phyloP scores from a whole-genome alignment of 1,140 invertebrate species.

The Papilio aristodemus region DNA sequence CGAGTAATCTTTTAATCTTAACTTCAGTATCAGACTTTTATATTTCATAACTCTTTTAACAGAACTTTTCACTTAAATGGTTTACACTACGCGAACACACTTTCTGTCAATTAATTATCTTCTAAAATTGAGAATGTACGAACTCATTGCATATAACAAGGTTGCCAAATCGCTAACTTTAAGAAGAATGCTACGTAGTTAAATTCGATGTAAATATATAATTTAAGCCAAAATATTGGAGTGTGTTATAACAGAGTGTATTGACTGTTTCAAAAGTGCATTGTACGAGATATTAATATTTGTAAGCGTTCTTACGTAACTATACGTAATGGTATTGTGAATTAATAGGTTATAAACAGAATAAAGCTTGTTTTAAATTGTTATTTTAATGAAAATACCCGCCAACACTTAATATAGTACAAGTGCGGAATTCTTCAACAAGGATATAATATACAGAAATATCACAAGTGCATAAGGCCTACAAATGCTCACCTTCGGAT shows the following conservation, averaged over 20 bases:
- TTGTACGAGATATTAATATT: constrained; percentile 50
- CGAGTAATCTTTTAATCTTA: neutral
- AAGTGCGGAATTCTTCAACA: neutral
- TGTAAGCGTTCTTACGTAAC: constrained; percentile 56
- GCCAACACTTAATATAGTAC: neutral
- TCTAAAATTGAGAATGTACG: constrained; percentile 55
- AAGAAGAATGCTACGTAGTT: constrained; percentile 66
- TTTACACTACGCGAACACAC: constrained; percentile 38
- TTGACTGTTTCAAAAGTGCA: constrained; percentile 58
- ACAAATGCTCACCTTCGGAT: neutral
- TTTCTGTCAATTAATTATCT: constrained; percentile 74
- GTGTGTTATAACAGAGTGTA: constrained; percentile 68
- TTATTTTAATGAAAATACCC: constrained; percentile 35
- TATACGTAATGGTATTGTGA: constrained; percentile 58
- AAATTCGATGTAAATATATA: constrained; percentile 73
- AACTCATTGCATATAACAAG: constrained; percentile 63
- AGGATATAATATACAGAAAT: constrained; percentile 3
- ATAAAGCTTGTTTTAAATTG: constrained; percentile 78
- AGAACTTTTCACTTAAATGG: constrained; percentile 28
- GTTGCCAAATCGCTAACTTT: constrained; percentile 76
- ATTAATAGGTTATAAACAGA: constrained; percentile 66
- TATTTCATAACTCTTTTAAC: neutral
- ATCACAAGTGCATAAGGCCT: too few species aligned
- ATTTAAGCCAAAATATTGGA: constrained; percentile 64
- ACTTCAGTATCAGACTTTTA: neutral